phyloP scores from a whole-genome alignment of 1,140 invertebrate genomes.

The Achroia grisella region DNA sequence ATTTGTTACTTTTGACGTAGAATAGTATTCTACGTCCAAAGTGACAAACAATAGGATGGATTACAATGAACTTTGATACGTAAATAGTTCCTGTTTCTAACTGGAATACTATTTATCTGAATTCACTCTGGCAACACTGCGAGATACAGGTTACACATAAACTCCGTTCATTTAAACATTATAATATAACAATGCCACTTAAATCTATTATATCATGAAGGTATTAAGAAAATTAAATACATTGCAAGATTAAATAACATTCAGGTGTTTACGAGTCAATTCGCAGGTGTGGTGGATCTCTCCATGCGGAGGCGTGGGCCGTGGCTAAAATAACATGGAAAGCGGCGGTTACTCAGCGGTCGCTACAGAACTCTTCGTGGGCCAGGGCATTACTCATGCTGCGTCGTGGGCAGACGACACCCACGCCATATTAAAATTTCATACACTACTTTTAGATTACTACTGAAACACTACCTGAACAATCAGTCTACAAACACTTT shows the following conservation, averaged over 20 bases:
- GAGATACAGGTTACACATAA: no score
- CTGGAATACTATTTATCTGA: no score
- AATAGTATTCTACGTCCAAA: no score
- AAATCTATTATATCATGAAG: no score
- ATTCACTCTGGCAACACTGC: no score
- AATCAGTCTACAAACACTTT: conserved; percentile 7
- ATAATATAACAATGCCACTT: no score
- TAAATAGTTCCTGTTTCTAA: no score
- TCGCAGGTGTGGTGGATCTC: conserved; percentile 59
- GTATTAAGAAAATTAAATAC: no score
- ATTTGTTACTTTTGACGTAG: no score
- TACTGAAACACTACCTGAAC: conserved; percentile 27
- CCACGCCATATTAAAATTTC: conserved; percentile 60
- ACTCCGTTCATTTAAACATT: no score
- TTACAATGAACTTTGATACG: no score
- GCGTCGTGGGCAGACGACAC: conserved; percentile 40
- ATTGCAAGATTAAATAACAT: conserved; percentile 50
- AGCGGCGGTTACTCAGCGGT: conserved; percentile 48
- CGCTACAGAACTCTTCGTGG: conserved; percentile 1
- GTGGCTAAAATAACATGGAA: conserved; percentile 57
- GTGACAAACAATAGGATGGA: no score
- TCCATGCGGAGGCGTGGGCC: conserved; percentile 40
- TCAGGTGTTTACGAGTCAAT: conserved; percentile 56
- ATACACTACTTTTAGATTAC: conserved; percentile 42
- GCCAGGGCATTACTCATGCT: conserved; percentile 53